Conservation (phyloP, 1,140 invertebrate genomes). For the Eufriesea mexicana region DNA sequence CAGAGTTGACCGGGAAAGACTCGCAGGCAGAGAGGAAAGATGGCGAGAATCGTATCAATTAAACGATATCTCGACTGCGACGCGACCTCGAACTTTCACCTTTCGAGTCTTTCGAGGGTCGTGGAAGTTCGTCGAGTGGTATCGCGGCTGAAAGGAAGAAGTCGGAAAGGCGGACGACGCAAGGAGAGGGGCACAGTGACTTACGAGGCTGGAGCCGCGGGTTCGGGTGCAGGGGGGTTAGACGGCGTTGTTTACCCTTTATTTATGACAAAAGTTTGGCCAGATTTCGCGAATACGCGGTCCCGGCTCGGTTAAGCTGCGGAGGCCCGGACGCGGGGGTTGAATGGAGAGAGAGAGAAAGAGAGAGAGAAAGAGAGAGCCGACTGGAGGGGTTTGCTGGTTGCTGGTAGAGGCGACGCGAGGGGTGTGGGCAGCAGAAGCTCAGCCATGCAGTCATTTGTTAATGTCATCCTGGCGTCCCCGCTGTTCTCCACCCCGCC, state of each 20-base stretch:
- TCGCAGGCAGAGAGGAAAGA: background rate
- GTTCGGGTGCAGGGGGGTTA: constrained; percentile 14
- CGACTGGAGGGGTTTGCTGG: no score
- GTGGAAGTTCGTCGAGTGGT: constrained; percentile 23
- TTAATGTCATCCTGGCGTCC: constrained; percentile 71
- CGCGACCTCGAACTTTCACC: constrained; percentile 20
- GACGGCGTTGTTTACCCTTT: constrained; percentile 79
- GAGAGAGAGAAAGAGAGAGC: background rate
- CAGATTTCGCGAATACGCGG: constrained; percentile 77
- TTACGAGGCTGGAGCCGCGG: constrained; percentile 59
- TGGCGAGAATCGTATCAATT: constrained; percentile 19
- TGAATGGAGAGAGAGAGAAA: constrained; percentile 23
- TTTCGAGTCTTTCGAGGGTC: constrained; percentile 5
- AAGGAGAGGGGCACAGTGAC: constrained; percentile 57
- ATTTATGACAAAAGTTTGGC: constrained; percentile 81
- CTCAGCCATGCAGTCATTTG: constrained; percentile 73
- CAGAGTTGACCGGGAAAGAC: no score
- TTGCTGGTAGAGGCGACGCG: constrained; percentile 1
- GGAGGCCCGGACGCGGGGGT: constrained; percentile 56
- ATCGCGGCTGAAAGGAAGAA: constrained; percentile 52
- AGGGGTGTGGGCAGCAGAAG: constrained; percentile 51
- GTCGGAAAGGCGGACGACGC: constrained; percentile 46
- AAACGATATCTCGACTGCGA: constrained; percentile 32
- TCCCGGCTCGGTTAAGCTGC: constrained; percentile 68
- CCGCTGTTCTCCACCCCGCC: background rate